Evolutionary conservation across 2,797 vertebrate genomes (phyloP), one percentile per base, ranked within the genome.

Genomic region (Botia almorhae): DNA sequence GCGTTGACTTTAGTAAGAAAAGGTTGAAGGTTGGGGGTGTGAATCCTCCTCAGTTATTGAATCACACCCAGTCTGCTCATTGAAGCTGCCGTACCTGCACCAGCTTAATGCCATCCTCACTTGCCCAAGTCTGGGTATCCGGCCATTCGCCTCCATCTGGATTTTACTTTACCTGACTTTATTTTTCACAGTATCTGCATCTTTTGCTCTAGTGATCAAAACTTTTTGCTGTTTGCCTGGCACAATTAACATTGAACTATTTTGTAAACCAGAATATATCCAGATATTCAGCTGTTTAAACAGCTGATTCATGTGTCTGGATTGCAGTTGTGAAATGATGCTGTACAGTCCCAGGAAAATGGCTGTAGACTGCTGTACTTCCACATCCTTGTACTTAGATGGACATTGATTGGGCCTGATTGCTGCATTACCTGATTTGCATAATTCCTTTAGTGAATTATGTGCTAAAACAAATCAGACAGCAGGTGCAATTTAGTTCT

Each of bases 141-240:
- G 29, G 33, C 23, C 46, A 70, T 71, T 63, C 16, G 4, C 68
- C 68, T 89, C 77, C 92, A 92, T 91, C 79, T 85, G 83, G 84
- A 85, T 26, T 85, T 90, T 85, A 85, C 69, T 84, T 84, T 82
- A 87, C 76, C 75, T 74, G 89, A 87, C 87, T 83, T 89, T 91
- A 93, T 91, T 26, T 26, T 26, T 50, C 63, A 68, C 75, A 21
- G 73, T 85, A 89, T 51, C 90, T 90, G 87, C 89, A 89, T 17
- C 64, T 21, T 69, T 64, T 14, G 4, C 36, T 58, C 33, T 56
- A 50, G 29, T 48, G 60, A 80, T 56, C 74, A 46, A 46, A 46
- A 46, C 7, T 46, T 10, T 11, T 46, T 46, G 43, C 10, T 46
- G 10, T 46, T 46, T 11, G 8, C 10, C 43, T 46, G 43, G 43